Percentiles rank a stretch among this genome's conserved stretches.
Evolutionary conservation across 2,113 vertebrate genomes (phyloP).

Genomic region (Neodon shergylaensis): DNA sequence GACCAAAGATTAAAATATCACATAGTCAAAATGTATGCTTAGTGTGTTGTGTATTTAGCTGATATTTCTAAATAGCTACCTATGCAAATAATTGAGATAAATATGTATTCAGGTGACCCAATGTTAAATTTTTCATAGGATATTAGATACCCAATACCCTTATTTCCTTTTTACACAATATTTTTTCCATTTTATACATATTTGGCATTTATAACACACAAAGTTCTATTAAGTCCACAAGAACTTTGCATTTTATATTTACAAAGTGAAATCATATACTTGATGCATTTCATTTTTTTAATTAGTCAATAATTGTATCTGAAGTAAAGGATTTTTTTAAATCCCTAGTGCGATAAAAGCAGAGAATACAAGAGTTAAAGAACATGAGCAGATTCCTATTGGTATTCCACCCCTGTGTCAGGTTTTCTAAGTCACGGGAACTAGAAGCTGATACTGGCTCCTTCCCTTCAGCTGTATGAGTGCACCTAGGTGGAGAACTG

Average conservation of each 20-base stretch:
- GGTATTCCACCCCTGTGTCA: not conserved
- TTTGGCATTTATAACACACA: not conserved
- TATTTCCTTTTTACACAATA: conserved; percentile 6
- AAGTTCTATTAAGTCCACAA: not conserved
- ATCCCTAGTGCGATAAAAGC: not conserved
- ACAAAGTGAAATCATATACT: not conserved
- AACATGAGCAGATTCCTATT: not conserved
- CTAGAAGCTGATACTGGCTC: not conserved
- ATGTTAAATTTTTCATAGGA: conserved; percentile 12
- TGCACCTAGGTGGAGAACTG: not conserved
- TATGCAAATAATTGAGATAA: not conserved
- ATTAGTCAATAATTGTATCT: not conserved
- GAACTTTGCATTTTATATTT: not conserved
- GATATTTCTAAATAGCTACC: not conserved
- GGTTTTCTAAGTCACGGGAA: not conserved
- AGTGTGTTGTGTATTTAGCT: not conserved
- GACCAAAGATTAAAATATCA: not conserved
- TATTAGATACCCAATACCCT: not conserved
- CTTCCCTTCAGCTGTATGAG: not conserved
- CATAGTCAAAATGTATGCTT: not conserved
- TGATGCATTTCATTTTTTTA: not conserved
- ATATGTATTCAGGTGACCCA: not conserved
- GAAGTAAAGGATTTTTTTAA: not conserved
- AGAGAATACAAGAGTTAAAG: not conserved
- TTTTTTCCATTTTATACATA: not conserved